Conservation (phyloP, 1,140 invertebrate genomes). For the Chionoecetes opilio region DNA sequence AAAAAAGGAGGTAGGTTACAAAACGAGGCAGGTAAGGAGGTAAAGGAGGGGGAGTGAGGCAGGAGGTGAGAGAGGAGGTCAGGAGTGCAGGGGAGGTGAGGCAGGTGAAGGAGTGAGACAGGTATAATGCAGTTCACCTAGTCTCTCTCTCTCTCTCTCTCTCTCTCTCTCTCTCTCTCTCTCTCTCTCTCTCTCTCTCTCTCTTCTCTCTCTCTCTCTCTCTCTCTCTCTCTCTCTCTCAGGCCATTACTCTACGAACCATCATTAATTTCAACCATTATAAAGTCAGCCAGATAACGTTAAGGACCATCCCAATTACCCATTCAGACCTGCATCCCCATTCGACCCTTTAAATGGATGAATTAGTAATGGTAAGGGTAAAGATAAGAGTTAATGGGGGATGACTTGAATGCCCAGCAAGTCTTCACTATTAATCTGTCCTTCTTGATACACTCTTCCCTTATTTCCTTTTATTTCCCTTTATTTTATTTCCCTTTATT, state of each 20-base stretch:
- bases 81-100: too few relatives aligned
- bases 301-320: too few relatives aligned
- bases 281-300: too few relatives aligned
- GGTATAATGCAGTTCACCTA: conserved; percentile 15
- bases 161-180: conserved; percentile 16
- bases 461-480: too few relatives aligned
- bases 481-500: too few relatives aligned
- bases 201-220: too few relatives aligned
- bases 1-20: background rate
- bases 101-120: background rate
- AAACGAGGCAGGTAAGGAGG: background rate
- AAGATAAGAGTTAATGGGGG: background rate
- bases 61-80: background rate
- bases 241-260: too few relatives aligned
- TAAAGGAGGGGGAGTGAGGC: background rate
- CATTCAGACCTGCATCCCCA: too few relatives aligned
- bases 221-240: background rate
- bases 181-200: conserved; percentile 6
- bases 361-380: background rate
- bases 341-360: background rate
- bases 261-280: too few relatives aligned
- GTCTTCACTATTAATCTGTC: too few relatives aligned
- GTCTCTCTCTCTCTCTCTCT: background rate
- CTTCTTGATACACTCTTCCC: too few relatives aligned
- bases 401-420: background rate